These are phyloP conservation scores for Cochlearius cochlearius DNA, from an alignment of 2,113 vertebrate species.

Conservation along the genomic window DNA sequence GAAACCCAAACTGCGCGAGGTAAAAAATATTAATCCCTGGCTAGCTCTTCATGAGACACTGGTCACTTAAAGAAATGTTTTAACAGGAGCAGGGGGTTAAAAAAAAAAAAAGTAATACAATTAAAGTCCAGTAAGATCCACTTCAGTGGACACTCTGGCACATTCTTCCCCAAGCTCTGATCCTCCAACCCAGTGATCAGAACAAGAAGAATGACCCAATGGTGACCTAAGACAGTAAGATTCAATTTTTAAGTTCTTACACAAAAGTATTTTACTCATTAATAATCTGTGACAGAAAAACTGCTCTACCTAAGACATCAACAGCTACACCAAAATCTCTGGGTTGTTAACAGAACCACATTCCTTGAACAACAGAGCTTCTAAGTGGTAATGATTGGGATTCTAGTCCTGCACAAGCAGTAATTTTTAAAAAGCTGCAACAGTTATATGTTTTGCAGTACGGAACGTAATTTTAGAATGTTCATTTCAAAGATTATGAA, in stretches of 20 bases:
- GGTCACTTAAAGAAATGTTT: neutral
- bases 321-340: neutral
- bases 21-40: neutral
- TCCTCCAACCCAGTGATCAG: neutral
- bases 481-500: neutral
- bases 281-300: neutral
- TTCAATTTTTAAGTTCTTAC: neutral
- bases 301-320: neutral
- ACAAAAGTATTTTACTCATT: neutral
- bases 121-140: neutral
- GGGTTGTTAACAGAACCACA: accelerated
- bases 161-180: neutral
- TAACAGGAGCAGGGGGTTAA: neutral
- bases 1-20: neutral
- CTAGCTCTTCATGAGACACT: neutral
- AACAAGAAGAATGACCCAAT: neutral
- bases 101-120: neutral
- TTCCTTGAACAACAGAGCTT: accelerated
- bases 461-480: neutral
- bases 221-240: neutral
- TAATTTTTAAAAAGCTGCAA: neutral
- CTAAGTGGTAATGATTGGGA: neutral
- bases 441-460: neutral
- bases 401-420: neutral
- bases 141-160: neutral